Conservation (phyloP, 2,888 invertebrate genomes). For the Pseudococcus longispinus region DNA sequence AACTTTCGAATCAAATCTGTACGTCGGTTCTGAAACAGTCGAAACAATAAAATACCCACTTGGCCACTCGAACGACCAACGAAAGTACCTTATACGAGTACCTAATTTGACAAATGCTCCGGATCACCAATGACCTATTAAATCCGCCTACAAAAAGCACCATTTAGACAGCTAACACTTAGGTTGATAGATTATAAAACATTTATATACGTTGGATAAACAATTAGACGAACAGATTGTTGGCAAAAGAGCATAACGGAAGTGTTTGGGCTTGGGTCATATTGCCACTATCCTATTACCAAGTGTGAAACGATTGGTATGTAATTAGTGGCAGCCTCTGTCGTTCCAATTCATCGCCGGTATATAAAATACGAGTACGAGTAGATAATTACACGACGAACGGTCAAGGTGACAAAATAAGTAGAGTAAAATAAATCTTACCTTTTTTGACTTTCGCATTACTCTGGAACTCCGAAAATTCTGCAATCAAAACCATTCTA, state of each 20-base stretch:
- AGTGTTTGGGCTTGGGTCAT: background rate
- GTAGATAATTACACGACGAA: too few relatives aligned
- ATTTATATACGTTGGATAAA: slow-evolving; percentile 25
- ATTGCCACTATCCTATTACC: background rate
- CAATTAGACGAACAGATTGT: slow-evolving; percentile 22
- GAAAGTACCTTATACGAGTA: background rate
- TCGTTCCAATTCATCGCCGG: background rate
- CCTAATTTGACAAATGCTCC: slow-evolving; percentile 17
- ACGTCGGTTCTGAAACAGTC: background rate
- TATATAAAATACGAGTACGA: too few relatives aligned
- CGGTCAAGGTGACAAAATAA: slow-evolving; percentile 5
- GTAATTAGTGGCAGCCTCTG: background rate
- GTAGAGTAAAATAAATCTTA: background rate
- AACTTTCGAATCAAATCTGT: background rate
- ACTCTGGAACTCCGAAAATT: background rate
- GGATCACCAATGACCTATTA: slow-evolving; percentile 11
- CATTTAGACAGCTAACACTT: slow-evolving; percentile 3
- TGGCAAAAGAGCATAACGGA: slow-evolving; percentile 12
- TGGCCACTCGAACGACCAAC: too few relatives aligned
- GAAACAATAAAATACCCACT: background rate
- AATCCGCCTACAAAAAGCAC: background rate
- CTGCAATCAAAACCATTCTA: background rate
- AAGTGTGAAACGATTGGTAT: background rate
- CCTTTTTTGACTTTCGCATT: slow-evolving; percentile 35
- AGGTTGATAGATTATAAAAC: background rate